phyloP scores from a whole-genome alignment of 2,113 vertebrate genomes.

The Onychorhynchus coronatus region DNA sequence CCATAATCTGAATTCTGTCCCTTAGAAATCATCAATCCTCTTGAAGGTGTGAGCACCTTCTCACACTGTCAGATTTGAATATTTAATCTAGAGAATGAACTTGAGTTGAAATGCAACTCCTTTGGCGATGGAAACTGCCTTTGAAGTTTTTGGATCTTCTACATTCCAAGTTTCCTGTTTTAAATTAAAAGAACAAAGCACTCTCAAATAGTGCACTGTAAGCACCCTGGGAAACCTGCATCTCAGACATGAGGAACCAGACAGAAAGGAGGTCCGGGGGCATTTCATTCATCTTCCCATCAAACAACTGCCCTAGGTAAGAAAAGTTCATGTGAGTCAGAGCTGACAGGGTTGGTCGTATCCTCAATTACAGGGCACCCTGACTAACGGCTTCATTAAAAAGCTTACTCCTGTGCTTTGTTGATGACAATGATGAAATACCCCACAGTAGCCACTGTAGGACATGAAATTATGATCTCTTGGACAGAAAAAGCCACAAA shows the following conservation, averaged over 20 bases:
- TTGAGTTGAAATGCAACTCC: background rate
- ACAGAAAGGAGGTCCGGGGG: background rate
- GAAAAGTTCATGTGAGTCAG: background rate
- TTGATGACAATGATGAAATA: background rate
- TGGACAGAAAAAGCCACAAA: background rate
- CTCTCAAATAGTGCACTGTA: background rate
- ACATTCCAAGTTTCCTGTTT: background rate
- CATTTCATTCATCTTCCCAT: background rate
- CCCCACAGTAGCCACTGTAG: background rate
- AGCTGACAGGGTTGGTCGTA: background rate
- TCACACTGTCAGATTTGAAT: slow-evolving; percentile 29
- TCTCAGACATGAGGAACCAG: background rate
- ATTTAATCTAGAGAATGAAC: slow-evolving; percentile 16
- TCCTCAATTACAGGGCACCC: background rate
- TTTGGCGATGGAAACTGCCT: slow-evolving; percentile 32
- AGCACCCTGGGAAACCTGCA: background rate
- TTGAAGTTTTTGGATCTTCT: slow-evolving; percentile 40
- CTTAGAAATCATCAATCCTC: background rate
- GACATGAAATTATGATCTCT: background rate
- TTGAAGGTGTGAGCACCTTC: background rate
- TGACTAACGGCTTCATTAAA: background rate
- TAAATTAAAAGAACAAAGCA: slow-evolving; percentile 25
- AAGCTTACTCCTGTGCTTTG: background rate
- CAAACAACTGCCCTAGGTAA: background rate
- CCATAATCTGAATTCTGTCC: background rate